Conservation (phyloP, 2,113 vertebrate species). For the Psittacula cyanocephala region DNA sequence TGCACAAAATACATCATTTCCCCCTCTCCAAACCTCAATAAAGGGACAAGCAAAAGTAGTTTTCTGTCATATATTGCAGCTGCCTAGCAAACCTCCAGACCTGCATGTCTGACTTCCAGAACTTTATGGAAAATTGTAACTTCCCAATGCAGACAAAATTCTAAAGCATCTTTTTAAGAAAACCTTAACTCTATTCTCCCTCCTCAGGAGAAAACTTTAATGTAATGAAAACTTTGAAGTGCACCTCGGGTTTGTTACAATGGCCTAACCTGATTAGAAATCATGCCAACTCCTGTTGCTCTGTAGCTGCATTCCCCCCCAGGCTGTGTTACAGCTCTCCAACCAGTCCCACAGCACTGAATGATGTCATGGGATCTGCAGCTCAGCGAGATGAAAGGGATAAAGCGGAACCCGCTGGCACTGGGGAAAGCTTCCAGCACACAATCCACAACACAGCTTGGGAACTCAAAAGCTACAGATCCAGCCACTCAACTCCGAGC, state of each 20-base stretch:
- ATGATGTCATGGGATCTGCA: constrained; percentile 86
- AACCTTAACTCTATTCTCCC: neutral
- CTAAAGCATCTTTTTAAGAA: neutral
- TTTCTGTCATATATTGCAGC: neutral
- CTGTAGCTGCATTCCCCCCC: constrained; percentile 69
- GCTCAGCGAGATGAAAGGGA: constrained; percentile 82
- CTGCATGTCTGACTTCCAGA: neutral
- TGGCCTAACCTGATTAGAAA: constrained; percentile 61
- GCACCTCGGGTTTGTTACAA: constrained; percentile 38
- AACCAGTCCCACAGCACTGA: constrained; percentile 77
- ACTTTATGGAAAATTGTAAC: neutral
- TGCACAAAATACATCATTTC: neutral
- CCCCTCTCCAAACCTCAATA: neutral
- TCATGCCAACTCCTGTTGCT: constrained; percentile 66
- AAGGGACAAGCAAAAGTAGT: neutral
- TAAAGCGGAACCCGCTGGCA: constrained; percentile 80
- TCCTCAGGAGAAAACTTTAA: constrained; percentile 8
- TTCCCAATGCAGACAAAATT: constrained; percentile 1
- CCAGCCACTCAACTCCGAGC: constrained; percentile 61
- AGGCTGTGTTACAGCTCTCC: constrained; percentile 72
- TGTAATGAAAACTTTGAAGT: constrained; percentile 32
- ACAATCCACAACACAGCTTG: constrained; percentile 72
- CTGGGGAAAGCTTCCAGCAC: constrained; percentile 74
- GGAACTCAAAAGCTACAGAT: constrained; percentile 68
- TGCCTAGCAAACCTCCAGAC: neutral